These are phyloP conservation scores for Perizoma affinitatum DNA, from an alignment of 2,888 invertebrate species.

Conservation along the genomic window DNA sequence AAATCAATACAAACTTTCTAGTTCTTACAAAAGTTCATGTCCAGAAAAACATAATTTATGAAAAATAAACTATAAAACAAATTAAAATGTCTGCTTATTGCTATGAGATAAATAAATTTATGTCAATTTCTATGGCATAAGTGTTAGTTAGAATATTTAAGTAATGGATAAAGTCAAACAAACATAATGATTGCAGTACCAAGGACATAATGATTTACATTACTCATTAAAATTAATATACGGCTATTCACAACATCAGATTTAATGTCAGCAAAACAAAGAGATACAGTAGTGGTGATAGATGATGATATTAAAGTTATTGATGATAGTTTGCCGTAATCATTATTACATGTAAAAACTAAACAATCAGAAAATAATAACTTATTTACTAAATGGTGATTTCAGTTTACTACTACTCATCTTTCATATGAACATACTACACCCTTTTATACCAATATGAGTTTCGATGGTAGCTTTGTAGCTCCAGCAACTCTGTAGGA, in stretches of 20 bases:
- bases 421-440: too few relatives aligned
- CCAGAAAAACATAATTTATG: constrained; percentile 39
- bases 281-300: too few relatives aligned
- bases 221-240: not conserved
- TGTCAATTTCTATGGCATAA: constrained; percentile 27
- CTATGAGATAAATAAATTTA: constrained; percentile 28
- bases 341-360: constrained; percentile 1
- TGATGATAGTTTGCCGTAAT: too few relatives aligned
- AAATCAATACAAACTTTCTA: constrained; percentile 33
- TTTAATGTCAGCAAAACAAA: too few relatives aligned
- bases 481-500: too few relatives aligned
- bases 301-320: too few relatives aligned
- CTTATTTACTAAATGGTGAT: constrained; percentile 23
- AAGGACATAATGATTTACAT: constrained; percentile 8
- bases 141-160: not conserved
- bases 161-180: not conserved
- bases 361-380: constrained; percentile 11
- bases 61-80: constrained; percentile 64
- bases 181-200: constrained; percentile 2
- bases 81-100: constrained; percentile 48
- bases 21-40: constrained; percentile 42
- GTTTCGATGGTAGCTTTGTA: too few relatives aligned
- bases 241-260: too few relatives aligned
- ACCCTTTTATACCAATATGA: too few relatives aligned
- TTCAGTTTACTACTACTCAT: constrained; percentile 22